These are phyloP conservation scores for Hydropotes inermis DNA, from an alignment of 2,113 vertebrate species.

Conservation along the genomic window DNA sequence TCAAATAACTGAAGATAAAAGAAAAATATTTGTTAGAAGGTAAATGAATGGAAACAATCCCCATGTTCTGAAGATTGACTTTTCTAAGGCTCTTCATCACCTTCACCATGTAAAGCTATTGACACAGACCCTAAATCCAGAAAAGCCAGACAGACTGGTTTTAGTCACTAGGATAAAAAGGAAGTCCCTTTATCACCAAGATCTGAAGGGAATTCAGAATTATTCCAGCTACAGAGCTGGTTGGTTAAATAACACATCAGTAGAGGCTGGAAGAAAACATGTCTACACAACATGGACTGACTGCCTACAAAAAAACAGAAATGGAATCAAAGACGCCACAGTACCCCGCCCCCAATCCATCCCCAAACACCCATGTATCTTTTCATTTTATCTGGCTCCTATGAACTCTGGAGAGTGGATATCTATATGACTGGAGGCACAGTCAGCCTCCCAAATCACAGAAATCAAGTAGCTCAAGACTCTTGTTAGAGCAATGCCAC, in stretches of 20 bases:
- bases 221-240: not conserved
- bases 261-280: not conserved
- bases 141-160: not conserved
- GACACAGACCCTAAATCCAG: too few species aligned
- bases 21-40: not conserved
- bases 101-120: not conserved
- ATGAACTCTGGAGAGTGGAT: not conserved
- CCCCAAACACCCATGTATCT: not conserved
- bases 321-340: not conserved
- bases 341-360: not conserved
- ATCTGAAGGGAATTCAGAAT: not conserved
- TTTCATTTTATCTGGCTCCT: not conserved
- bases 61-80: not conserved
- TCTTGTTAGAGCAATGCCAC: rapidly evolving
- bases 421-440: not conserved
- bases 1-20: constrained; percentile 87
- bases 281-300: not conserved
- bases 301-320: not conserved
- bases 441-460: not conserved
- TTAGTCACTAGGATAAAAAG: not conserved
- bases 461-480: not conserved
- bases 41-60: not conserved
- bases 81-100: rapidly evolving
- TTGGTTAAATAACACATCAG: not conserved
- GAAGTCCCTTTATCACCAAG: not conserved